Percentiles rank a stretch among this genome's conserved stretches.
These are phyloP conservation scores for Spinibarbus caldwelli DNA, from an alignment of 2,797 vertebrate genomes.

Conservation along the genomic window DNA sequence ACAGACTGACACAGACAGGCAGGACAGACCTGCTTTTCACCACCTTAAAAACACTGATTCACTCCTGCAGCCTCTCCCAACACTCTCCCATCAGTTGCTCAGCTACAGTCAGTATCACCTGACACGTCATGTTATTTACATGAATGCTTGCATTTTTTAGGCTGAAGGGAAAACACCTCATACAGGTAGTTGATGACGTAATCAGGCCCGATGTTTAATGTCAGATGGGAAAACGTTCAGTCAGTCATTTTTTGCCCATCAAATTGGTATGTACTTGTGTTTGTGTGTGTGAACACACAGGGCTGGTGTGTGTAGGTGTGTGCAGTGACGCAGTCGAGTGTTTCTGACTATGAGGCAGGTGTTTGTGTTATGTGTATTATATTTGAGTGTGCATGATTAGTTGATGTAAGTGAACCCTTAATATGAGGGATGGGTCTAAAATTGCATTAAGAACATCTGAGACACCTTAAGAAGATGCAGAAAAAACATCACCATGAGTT, in stretches of 20 bases:
- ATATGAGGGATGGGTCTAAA: neutral
- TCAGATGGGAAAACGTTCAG: neutral
- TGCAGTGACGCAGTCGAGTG: neutral
- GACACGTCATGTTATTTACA: neutral
- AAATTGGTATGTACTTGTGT: neutral
- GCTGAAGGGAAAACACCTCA: neutral
- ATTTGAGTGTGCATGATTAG: neutral
- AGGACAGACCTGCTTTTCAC: constrained; percentile 69
- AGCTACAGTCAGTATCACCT: constrained; percentile 59
- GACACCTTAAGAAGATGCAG: neutral
- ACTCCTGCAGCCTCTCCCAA: constrained; percentile 49
- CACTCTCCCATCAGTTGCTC: constrained; percentile 14
- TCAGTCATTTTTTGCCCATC: neutral
- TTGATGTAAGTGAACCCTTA: neutral
- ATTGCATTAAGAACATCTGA: neutral
- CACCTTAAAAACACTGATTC: constrained; percentile 37
- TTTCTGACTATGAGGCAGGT: neutral
- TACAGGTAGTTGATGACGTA: neutral
- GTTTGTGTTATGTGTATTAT: neutral
- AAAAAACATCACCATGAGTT: neutral
- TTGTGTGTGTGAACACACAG: neutral
- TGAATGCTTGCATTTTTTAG: constrained; percentile 19
- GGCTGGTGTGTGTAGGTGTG: neutral
- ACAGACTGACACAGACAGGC: constrained; percentile 59
- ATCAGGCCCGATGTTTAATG: neutral